These are phyloP conservation scores for Tragelaphus scriptus DNA, from an alignment of 2,113 vertebrate species.

Conservation along the genomic window DNA sequence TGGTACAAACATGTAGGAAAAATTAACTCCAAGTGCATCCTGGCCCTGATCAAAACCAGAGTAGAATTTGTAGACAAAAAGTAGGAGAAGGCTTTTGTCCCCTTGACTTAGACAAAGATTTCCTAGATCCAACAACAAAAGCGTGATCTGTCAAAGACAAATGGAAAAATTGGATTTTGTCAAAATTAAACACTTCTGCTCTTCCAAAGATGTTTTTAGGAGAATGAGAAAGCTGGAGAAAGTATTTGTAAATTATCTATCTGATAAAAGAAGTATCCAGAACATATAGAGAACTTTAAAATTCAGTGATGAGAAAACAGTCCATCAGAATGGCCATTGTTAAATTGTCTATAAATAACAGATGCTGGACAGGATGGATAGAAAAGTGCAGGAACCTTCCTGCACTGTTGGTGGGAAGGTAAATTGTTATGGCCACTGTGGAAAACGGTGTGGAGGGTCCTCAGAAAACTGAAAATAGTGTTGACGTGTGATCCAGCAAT, in stretches of 20 bases:
- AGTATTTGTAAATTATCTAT: not conserved
- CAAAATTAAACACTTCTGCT: not conserved
- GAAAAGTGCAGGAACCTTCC: not conserved
- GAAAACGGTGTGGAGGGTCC: not conserved
- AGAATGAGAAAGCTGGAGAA: not conserved
- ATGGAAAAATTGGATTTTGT: not conserved
- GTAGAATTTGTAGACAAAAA: not conserved
- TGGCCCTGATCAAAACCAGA: not conserved
- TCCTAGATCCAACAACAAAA: not conserved
- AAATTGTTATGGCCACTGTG: not conserved
- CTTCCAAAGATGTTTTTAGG: not conserved
- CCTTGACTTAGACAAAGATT: not conserved
- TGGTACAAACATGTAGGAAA: not conserved
- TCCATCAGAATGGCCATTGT: not conserved
- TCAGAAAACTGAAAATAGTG: not conserved
- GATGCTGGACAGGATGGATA: not conserved
- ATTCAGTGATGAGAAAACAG: not conserved
- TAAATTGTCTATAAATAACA: not conserved
- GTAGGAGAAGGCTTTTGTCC: not conserved
- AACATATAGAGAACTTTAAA: not conserved
- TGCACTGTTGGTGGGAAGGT: not conserved
- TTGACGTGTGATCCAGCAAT: not conserved
- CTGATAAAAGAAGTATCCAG: not conserved
- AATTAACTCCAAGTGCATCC: not conserved
- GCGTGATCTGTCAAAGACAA: not conserved